Conservation (phyloP, 2,113 vertebrate species). For the Seriola rivoliana region DNA sequence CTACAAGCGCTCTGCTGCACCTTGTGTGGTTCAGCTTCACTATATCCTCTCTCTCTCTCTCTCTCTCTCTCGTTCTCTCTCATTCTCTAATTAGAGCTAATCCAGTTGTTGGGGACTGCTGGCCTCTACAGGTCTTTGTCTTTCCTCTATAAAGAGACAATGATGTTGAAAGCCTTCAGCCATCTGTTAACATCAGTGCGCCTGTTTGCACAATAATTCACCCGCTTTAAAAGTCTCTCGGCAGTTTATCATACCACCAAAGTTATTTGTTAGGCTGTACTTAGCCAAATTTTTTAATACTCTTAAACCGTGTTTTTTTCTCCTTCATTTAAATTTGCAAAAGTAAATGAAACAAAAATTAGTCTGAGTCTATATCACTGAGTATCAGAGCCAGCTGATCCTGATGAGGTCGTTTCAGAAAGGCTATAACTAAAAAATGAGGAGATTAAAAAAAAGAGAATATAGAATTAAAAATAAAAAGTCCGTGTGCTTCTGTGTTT, state of each 20-base stretch:
- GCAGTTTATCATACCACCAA: background rate
- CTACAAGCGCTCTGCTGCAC: background rate
- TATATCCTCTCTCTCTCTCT: slow-evolving; percentile 5
- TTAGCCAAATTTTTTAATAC: background rate
- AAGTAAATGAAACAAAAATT: background rate
- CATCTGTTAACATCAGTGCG: slow-evolving; percentile 61
- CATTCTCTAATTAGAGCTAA: slow-evolving; percentile 39
- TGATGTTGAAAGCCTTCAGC: slow-evolving; percentile 30
- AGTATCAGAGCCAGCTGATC: background rate
- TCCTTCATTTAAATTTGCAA: background rate
- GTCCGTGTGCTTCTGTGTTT: slow-evolving; percentile 13
- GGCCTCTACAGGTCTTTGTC: slow-evolving; percentile 40
- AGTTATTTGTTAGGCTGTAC: background rate
- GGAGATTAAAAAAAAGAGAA: background rate
- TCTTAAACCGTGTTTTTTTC: background rate
- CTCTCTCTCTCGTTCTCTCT: slow-evolving; percentile 13
- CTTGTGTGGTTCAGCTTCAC: background rate
- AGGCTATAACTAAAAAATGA: background rate
- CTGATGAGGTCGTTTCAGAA: background rate
- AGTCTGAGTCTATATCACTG: background rate
- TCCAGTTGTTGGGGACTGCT: slow-evolving; percentile 53
- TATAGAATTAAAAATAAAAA: too few species aligned
- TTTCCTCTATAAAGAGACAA: slow-evolving; percentile 45
- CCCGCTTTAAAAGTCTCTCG: background rate
- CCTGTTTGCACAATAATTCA: slow-evolving; percentile 28